phyloP scores from a whole-genome alignment of 1,140 invertebrate genomes.

The Drosophila asahinai region DNA sequence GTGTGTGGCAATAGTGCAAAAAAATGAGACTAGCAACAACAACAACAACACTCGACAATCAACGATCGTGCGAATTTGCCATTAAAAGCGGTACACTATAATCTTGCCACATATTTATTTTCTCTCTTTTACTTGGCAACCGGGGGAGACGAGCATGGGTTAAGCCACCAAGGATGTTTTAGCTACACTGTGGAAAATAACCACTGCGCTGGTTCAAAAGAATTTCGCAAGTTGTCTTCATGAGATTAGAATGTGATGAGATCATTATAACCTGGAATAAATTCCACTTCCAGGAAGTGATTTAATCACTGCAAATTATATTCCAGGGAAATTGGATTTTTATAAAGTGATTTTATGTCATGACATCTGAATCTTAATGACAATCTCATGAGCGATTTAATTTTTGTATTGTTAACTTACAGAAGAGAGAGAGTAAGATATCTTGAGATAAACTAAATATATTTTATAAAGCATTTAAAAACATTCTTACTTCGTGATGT shows the following conservation, averaged over 20 bases:
- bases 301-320: neutral
- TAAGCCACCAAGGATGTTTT: slow-evolving; percentile 7
- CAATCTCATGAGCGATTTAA: neutral
- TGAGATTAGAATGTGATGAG: neutral
- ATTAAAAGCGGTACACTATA: slow-evolving; percentile 47
- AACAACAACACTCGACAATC: slow-evolving; percentile 27
- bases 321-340: neutral
- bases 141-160: neutral
- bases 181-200: neutral
- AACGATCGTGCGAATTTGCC: slow-evolving; percentile 57
- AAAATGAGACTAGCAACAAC: slow-evolving; percentile 31
- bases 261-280: neutral
- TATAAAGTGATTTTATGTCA: neutral
- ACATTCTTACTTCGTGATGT: neutral
- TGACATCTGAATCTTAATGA: neutral
- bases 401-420: neutral
- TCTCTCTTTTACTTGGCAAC: slow-evolving; percentile 1
- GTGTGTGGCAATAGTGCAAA: slow-evolving; percentile 37
- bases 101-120: slow-evolving; percentile 6
- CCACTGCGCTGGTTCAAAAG: neutral
- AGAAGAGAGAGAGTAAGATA: too few relatives aligned
- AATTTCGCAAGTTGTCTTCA: neutral
- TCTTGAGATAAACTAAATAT: too few relatives aligned
- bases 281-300: slow-evolving; percentile 9
- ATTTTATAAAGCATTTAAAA: neutral